Evolutionary conservation across 2,888 invertebrate genomes (phyloP).

Genomic region (Xestia rhomboidea): DNA sequence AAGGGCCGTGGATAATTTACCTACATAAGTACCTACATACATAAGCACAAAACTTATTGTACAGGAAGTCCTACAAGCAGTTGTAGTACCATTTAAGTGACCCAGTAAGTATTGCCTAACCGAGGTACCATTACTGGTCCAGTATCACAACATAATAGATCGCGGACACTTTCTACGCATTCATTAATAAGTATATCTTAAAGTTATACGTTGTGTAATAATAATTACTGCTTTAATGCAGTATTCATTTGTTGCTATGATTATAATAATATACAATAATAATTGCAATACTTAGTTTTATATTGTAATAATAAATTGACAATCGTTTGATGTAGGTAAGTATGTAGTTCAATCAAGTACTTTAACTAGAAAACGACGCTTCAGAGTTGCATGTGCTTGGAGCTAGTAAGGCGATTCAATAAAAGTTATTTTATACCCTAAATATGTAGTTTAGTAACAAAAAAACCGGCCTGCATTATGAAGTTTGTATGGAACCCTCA

Average conservation of each 20-base stretch:
- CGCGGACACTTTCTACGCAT: constrained; percentile 59
- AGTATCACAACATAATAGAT: constrained; percentile 49
- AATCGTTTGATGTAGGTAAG: background rate
- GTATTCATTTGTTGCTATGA: background rate
- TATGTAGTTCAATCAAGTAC: no score
- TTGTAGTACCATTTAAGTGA: constrained; percentile 35
- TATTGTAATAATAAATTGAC: background rate
- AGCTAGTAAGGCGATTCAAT: background rate
- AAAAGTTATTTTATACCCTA: background rate
- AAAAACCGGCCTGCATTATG: no score
- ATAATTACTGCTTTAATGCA: constrained; percentile 34
- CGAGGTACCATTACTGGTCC: constrained; percentile 31
- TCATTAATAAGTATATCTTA: constrained; percentile 33
- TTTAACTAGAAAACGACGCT: background rate
- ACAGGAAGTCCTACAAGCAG: constrained; percentile 40
- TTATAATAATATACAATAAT: background rate
- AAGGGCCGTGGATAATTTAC: constrained; percentile 7
- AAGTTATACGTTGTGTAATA: constrained; percentile 31
- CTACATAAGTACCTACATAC: background rate
- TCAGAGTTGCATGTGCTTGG: background rate
- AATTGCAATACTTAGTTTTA: background rate
- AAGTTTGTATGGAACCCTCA: background rate
- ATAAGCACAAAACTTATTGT: constrained; percentile 17
- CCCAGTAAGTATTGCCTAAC: constrained; percentile 48
- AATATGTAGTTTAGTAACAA: no score